These are phyloP conservation scores for Alces alces DNA, from an alignment of 2,113 vertebrate genomes.

Conservation along the genomic window DNA sequence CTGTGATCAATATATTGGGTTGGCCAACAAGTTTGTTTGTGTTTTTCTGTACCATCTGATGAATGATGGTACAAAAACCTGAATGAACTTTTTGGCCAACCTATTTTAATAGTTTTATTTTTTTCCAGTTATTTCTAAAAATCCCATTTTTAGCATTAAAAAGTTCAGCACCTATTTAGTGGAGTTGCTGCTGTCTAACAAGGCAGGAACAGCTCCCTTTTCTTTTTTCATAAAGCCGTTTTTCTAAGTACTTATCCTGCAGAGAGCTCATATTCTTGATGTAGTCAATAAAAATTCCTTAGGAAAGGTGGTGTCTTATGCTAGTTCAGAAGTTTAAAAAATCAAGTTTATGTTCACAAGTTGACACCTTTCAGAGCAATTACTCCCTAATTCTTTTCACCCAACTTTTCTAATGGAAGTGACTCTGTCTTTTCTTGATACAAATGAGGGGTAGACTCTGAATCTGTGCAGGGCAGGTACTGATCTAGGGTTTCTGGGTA, in stretches of 20 bases:
- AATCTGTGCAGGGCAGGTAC: neutral
- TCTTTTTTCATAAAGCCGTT: neutral
- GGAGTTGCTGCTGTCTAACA: neutral
- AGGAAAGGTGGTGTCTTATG: neutral
- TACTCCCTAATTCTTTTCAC: neutral
- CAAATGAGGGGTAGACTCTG: neutral
- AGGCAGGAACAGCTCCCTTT: neutral
- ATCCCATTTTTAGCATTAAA: neutral
- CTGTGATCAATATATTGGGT: neutral
- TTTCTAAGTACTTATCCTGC: neutral
- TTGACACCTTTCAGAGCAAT: neutral
- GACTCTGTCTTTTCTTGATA: neutral
- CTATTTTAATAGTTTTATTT: neutral
- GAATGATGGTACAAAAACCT: neutral
- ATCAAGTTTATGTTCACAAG: neutral
- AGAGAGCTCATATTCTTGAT: neutral
- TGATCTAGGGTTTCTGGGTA: neutral
- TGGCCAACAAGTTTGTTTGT: neutral
- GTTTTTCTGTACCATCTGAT: neutral
- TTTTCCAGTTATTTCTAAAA: constrained; percentile 1
- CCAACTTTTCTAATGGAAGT: neutral
- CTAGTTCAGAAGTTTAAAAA: neutral
- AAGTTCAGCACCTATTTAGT: neutral
- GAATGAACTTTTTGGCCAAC: neutral
- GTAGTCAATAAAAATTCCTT: neutral